A percentile compares a stretch with the other conserved stretches of the same genome.
These are phyloP conservation scores for Promerops cafer DNA, from an alignment of 2,113 vertebrate genomes.

Conservation along the genomic window DNA sequence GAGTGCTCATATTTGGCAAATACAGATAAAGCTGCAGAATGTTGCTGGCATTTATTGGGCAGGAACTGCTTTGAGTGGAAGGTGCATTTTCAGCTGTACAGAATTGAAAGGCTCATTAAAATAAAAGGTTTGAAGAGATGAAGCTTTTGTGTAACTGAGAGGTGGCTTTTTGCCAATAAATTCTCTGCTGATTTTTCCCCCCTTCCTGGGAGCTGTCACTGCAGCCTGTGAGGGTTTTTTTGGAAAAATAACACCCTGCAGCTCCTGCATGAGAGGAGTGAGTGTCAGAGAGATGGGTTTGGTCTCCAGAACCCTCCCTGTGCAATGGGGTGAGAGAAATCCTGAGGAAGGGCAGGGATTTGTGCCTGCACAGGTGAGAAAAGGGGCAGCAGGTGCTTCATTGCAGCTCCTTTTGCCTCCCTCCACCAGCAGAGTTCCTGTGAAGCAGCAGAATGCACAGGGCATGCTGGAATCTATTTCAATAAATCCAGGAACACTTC, in stretches of 20 bases:
- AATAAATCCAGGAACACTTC: background rate
- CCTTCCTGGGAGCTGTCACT: background rate
- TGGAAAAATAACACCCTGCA: background rate
- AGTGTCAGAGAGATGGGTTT: background rate
- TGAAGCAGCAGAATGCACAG: background rate
- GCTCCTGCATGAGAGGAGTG: background rate
- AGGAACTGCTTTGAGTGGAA: background rate
- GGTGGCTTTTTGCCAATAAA: background rate
- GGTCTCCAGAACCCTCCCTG: rapidly evolving
- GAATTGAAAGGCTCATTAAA: background rate
- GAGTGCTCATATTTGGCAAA: background rate
- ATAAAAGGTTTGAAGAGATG: background rate
- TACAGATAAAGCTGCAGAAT: background rate
- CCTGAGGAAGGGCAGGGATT: background rate
- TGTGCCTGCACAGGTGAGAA: background rate
- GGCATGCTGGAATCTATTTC: rapidly evolving
- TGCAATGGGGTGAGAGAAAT: background rate
- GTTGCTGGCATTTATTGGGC: background rate
- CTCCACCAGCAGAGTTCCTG: rapidly evolving
- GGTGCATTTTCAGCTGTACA: background rate
- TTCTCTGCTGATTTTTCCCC: background rate
- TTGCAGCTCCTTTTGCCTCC: background rate
- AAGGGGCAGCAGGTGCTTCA: background rate
- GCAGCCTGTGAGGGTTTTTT: background rate
- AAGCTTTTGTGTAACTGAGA: background rate